Percentiles rank a stretch among this genome's conserved stretches.
phyloP scores from a whole-genome alignment of 2,113 vertebrate species.

The Onychostoma macrolepis region DNA sequence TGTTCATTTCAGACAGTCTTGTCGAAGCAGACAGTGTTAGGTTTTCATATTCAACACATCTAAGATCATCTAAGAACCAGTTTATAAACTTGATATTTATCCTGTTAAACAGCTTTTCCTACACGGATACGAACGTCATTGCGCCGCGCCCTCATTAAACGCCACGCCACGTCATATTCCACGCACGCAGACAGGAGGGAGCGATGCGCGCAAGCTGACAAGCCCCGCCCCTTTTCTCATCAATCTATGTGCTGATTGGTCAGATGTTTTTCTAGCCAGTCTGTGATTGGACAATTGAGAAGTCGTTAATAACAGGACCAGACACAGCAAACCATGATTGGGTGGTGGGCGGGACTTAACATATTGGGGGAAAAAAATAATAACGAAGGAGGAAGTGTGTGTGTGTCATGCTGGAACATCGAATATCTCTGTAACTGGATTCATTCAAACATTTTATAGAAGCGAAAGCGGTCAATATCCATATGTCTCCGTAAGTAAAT shows the following conservation, averaged over 20 bases:
- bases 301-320: neutral
- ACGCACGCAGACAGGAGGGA: neutral
- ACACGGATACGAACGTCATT: neutral
- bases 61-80: neutral
- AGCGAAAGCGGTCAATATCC: neutral
- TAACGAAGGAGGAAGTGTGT: constrained; percentile 36
- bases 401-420: constrained; percentile 17
- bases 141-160: neutral
- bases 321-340: neutral
- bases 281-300: neutral
- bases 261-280: neutral
- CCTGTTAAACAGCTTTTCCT: neutral
- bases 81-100: neutral
- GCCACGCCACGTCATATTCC: constrained; percentile 40
- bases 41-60: neutral
- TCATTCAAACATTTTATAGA: constrained; percentile 24
- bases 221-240: neutral
- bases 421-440: neutral
- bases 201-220: neutral
- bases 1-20: neutral
- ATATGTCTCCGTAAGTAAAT: constrained; percentile 49
- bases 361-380: neutral
- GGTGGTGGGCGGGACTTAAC: neutral
- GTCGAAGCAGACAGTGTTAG: neutral
- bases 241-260: neutral